Percentiles rank a stretch among this genome's conserved stretches.
Evolutionary conservation across 2,888 invertebrate genomes (phyloP).

Genomic region (Oeneis ivallda): DNA sequence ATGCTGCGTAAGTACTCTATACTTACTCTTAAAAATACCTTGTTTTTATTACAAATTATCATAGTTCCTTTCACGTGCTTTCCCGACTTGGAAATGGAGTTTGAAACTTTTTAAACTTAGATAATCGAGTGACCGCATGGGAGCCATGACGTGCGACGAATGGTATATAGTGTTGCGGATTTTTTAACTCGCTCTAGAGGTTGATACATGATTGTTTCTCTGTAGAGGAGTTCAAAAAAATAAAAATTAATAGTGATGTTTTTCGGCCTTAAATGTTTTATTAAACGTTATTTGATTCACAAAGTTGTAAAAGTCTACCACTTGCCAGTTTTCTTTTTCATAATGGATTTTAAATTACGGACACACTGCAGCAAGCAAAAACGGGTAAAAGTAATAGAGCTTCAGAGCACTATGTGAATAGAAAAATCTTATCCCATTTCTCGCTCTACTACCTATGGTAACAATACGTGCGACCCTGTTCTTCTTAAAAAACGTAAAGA

Average conservation of each 20-base stretch:
- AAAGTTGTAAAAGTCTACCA: neutral
- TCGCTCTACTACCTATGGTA: neutral
- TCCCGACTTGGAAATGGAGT: neutral
- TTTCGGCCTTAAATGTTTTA: neutral
- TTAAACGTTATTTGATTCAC: too few species aligned
- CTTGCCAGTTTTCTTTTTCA: neutral
- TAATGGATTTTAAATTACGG: constrained; percentile 1
- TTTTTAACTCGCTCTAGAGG: neutral
- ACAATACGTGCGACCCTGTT: neutral
- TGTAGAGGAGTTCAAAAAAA: neutral
- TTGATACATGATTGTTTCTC: neutral
- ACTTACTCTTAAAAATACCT: neutral
- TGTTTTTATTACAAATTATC: neutral
- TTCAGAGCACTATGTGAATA: neutral
- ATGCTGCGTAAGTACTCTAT: constrained; percentile 67
- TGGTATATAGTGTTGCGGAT: neutral
- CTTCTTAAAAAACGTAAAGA: constrained; percentile 3
- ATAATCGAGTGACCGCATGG: neutral
- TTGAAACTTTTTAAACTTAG: constrained; percentile 16
- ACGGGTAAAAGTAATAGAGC: neutral
- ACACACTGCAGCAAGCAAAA: neutral
- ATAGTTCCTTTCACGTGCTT: neutral
- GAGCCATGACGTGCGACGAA: neutral
- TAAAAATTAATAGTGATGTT: neutral
- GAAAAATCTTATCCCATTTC: neutral